phyloP scores from a whole-genome alignment of 2,113 vertebrate species.

The Brachypodius melanocephalos region DNA sequence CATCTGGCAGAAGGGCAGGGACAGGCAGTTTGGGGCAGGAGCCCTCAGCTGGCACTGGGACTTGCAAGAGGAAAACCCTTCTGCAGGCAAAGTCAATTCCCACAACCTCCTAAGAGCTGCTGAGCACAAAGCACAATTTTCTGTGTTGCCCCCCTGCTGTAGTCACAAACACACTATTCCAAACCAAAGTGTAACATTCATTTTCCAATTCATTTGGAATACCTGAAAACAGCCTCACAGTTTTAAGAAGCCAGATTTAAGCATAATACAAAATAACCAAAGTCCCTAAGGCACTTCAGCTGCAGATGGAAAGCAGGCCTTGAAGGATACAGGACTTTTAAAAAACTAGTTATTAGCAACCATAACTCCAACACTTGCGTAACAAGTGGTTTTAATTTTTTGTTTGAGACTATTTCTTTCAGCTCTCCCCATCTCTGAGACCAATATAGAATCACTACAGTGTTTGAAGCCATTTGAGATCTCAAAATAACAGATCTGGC shows the following conservation, averaged over 20 bases:
- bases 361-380: background rate
- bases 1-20: conserved; percentile 9
- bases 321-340: background rate
- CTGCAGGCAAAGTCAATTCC: background rate
- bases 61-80: background rate
- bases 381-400: background rate
- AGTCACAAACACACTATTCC: background rate
- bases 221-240: background rate
- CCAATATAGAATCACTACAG: background rate
- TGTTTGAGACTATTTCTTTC: background rate
- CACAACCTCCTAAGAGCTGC: background rate
- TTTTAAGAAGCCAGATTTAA: background rate
- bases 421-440: background rate
- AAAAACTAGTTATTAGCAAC: background rate
- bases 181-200: background rate
- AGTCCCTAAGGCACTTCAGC: background rate
- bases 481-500: background rate
- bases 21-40: background rate
- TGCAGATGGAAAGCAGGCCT: background rate
- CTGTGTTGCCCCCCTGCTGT: background rate
- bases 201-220: background rate
- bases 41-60: background rate
- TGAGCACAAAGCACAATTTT: background rate
- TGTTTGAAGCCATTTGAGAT: background rate
- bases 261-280: background rate